Evolutionary conservation across 2,888 invertebrate genomes (phyloP).

Genomic region (Luperina nickerlii): DNA sequence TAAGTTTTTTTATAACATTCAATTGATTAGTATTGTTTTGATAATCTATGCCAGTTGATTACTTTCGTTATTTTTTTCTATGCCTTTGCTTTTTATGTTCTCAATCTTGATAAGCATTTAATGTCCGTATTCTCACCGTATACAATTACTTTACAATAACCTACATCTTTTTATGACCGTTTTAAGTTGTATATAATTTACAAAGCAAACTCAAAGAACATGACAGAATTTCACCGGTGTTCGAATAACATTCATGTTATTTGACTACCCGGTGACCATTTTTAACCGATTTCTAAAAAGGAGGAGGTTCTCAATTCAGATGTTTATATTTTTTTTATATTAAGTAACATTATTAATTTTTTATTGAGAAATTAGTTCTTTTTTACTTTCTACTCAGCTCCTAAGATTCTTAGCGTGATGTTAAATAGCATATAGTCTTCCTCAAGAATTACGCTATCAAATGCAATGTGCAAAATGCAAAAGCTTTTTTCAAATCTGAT

Average conservation of each 20-base stretch:
- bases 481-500: too few species aligned
- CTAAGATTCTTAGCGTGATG: too few species aligned
- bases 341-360: background rate
- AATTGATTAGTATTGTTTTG: background rate
- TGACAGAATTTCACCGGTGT: background rate
- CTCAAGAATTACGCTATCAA: too few species aligned
- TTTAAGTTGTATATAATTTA: background rate
- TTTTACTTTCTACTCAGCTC: too few species aligned
- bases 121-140: conserved; percentile 6
- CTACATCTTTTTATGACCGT: conserved; percentile 1
- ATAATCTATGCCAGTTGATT: background rate
- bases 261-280: background rate
- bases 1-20: background rate
- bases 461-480: too few species aligned
- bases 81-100: conserved; percentile 19
- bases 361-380: background rate
- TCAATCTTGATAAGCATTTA: conserved; percentile 44
- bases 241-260: background rate
- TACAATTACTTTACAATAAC: conserved; percentile 12
- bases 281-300: too few species aligned
- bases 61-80: background rate
- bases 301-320: too few species aligned
- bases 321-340: background rate
- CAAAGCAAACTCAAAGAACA: background rate
- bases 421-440: too few species aligned